phyloP scores from a whole-genome alignment of 2,888 invertebrate species.

The Linnaemya tessellans region DNA sequence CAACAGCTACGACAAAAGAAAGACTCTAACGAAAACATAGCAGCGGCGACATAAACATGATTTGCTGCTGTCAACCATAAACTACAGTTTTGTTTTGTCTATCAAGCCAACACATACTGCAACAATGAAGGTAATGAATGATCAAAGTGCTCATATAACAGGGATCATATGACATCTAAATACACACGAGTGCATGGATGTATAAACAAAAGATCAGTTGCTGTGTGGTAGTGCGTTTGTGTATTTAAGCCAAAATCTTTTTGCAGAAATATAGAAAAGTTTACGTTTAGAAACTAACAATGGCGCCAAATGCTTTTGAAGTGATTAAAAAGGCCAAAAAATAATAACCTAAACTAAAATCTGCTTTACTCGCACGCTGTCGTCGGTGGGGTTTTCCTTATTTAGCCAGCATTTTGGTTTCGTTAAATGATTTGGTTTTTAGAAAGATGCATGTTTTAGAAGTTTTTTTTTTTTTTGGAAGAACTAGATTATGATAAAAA shows the following conservation, averaged over 20 bases:
- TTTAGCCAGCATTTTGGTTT: background rate
- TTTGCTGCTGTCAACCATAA: conserved; percentile 77
- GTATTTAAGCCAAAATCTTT: conserved; percentile 20
- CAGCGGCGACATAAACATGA: conserved; percentile 75
- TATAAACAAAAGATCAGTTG: background rate
- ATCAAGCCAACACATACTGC: conserved; percentile 53
- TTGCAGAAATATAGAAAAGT: conserved; percentile 35
- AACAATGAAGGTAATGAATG: conserved; percentile 64
- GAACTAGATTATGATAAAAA: too few species aligned
- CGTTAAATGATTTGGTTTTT: conserved; percentile 2
- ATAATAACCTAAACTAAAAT: conserved; percentile 25
- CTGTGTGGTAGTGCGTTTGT: conserved; percentile 52
- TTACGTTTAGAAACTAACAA: conserved; percentile 53
- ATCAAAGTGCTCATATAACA: conserved; percentile 64
- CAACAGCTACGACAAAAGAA: conserved; percentile 17
- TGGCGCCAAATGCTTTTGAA: conserved; percentile 71
- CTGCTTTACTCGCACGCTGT: conserved; percentile 47
- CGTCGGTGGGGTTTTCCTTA: background rate
- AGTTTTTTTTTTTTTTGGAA: too few species aligned
- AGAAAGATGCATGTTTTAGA: too few species aligned
- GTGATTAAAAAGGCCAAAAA: conserved; percentile 59
- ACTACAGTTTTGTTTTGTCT: conserved; percentile 72
- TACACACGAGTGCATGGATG: background rate
- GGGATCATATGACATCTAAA: conserved; percentile 66
- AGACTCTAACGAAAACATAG: conserved; percentile 46